Percentiles rank a stretch among this genome's conserved stretches.
phyloP scores from a whole-genome alignment of 2,113 vertebrate species.

The Anas platyrhynchos region DNA sequence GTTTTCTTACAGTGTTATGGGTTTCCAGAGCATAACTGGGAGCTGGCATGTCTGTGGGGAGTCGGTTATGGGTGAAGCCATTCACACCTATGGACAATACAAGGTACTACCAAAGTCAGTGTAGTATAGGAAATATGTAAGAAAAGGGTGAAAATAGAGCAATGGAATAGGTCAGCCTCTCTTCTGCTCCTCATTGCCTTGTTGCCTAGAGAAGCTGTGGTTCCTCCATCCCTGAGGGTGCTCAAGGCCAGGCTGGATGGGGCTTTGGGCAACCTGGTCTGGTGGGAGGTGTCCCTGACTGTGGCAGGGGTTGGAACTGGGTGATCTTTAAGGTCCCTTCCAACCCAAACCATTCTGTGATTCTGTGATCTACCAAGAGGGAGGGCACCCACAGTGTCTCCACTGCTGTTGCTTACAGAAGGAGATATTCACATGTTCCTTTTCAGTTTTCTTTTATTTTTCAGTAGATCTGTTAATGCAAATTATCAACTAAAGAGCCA shows the following conservation, averaged over 20 bases:
- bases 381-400: neutral
- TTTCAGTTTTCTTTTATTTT: neutral
- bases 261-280: neutral
- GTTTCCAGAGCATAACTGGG: neutral
- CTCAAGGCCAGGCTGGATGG: neutral
- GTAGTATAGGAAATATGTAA: neutral
- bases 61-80: neutral
- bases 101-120: neutral
- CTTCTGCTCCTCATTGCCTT: neutral
- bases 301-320: neutral
- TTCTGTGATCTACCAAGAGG: neutral
- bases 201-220: neutral
- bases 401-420: neutral
- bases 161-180: neutral
- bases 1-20: neutral
- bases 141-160: neutral
- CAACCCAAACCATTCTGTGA: neutral
- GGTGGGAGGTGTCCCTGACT: neutral
- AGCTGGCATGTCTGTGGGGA: neutral
- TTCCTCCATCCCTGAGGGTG: neutral
- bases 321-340: neutral
- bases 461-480: neutral
- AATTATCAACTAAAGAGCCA: neutral
- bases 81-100: neutral
- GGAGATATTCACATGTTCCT: fast-evolving